Conservation (phyloP, 2,113 vertebrate species). For the Ageneiosus marmoratus region DNA sequence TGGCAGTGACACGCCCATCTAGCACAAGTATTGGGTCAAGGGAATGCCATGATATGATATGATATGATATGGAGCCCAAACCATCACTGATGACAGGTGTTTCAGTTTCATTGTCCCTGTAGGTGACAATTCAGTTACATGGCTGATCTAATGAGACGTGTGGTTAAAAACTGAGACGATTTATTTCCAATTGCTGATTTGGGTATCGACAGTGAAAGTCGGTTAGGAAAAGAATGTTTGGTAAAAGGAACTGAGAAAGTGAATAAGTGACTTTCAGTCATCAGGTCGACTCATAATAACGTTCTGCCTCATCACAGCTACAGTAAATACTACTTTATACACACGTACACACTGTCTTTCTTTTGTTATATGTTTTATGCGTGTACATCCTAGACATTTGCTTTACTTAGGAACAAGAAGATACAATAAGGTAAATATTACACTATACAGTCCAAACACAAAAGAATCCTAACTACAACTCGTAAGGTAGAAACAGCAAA, state of each 20-base stretch:
- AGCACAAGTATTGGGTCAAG: no score
- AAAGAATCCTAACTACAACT: background rate
- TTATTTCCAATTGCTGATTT: background rate
- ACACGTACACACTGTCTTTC: background rate
- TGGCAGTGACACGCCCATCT: no score
- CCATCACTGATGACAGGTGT: no score
- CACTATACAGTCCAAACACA: background rate
- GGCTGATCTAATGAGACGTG: background rate
- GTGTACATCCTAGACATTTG: background rate
- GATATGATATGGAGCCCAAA: no score
- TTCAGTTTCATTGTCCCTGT: no score
- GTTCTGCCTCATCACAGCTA: background rate
- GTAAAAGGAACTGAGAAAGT: slow-evolving; percentile 9
- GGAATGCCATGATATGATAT: no score
- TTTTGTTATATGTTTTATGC: background rate
- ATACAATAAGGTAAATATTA: background rate
- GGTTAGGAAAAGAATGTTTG: background rate
- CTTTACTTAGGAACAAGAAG: background rate
- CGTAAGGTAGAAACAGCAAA: background rate
- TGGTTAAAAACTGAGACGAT: background rate
- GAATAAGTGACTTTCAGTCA: slow-evolving; percentile 12
- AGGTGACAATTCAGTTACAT: no score
- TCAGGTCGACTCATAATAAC: background rate
- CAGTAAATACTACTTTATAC: background rate
- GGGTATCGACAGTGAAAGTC: background rate